Evolutionary conservation across 2,113 vertebrate species (phyloP).

Genomic region (Ursus arctos): DNA sequence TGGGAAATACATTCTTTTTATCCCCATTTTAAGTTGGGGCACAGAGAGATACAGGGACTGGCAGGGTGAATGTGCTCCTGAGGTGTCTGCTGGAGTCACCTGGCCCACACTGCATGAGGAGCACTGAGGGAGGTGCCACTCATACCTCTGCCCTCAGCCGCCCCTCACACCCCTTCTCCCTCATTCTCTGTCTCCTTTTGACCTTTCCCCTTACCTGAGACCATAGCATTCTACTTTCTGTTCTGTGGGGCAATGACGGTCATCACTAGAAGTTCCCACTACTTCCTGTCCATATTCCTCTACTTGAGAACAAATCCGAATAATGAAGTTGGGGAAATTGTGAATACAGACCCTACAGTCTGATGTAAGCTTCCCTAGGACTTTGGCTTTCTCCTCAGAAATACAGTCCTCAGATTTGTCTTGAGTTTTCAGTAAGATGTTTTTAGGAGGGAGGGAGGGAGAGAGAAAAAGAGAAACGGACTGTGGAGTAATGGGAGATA

Average conservation of each 20-base stretch:
- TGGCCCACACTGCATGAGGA: not conserved
- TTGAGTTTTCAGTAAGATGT: not conserved
- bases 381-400: not conserved
- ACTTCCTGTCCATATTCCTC: not conserved
- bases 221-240: not conserved
- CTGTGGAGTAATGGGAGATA: not conserved
- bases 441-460: not conserved
- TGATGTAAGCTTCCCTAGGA: not conserved
- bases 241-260: not conserved
- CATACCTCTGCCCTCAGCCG: not conserved
- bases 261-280: not conserved
- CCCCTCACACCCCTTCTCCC: not conserved
- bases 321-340: not conserved
- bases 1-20: not conserved
- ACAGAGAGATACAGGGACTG: not conserved
- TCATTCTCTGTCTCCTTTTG: not conserved
- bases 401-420: not conserved
- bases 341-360: not conserved
- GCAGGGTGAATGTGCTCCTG: rapidly evolving
- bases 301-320: not conserved
- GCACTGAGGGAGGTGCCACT: not conserved
- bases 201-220: not conserved
- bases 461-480: not conserved
- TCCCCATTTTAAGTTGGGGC: not conserved
- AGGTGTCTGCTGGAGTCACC: not conserved